Evolutionary conservation across 2,888 invertebrate species (phyloP), one percentile per base, ranked within the genome.

Genomic region (Lithophane socia): DNA sequence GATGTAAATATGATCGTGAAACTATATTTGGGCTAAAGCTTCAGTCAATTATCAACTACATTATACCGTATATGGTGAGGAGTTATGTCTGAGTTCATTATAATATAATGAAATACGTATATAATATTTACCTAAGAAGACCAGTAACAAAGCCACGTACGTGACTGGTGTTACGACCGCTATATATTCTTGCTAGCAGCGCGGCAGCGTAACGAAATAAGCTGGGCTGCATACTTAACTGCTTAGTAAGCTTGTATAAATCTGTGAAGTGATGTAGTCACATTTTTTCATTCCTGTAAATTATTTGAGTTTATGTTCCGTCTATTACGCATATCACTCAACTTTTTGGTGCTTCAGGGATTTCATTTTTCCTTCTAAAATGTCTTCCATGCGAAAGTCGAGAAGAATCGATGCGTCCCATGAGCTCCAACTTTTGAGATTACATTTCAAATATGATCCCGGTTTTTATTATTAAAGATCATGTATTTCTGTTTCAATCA

Each of bases 321-420:
- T 73, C 79, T 84, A 58, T 74, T 74, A 63, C 66, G 64, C 54
- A 67, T 80, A 79, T 70, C 44, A 60, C 42, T 74, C 65, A 49
- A 70, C 63, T 72, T 69, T 78, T 70, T 68, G 42, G 75, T 76
- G 76, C 86, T 86, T 86, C 56, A 64, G 86, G 88, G 87, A 90
- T 86, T 87, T 84, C 73, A 86, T 87, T 88, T 88, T 82, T 82
- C 80, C 77, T 83, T 84, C 81, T 87, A 88, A 89, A 52, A 52
- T 9, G 84, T 80, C 79, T 89, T 87, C 82, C 75, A 86, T 86
- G 80, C 75, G 87, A 88, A 88, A 84, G 86, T 86, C 78, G 87
- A 79, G 78, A 84, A 86, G 85, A 90, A 92, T 90, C 86, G 88
- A 92, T 92, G 90, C 83, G 87, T 91, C 91, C 91, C 92, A 76